phyloP scores from a whole-genome alignment of 2,888 invertebrate genomes.

The Parelbella ahira region DNA sequence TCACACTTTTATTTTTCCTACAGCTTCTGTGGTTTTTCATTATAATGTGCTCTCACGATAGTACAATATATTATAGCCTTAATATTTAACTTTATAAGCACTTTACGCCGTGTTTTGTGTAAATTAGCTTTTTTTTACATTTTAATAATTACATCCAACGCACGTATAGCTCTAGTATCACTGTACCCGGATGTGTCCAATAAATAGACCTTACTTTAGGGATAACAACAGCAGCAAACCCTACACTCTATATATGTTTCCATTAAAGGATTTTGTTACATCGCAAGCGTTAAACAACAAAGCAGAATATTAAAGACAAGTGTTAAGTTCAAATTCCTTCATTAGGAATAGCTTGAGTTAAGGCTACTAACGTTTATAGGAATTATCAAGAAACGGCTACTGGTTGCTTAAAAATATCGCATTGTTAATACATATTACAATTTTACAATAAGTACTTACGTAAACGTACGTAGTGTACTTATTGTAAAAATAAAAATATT shows the following conservation, averaged over 20 bases:
- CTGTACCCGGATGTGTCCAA: not conserved
- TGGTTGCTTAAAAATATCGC: no score
- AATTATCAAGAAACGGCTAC: no score
- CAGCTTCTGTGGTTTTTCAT: slow-evolving; percentile 18
- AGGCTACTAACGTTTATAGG: no score
- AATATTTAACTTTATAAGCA: slow-evolving; percentile 20
- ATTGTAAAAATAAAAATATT: no score
- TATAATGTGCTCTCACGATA: slow-evolving; percentile 21
- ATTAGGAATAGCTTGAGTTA: no score
- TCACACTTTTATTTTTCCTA: no score
- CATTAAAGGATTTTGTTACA: not conserved
- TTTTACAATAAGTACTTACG: no score
- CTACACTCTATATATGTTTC: not conserved
- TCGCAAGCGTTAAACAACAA: no score
- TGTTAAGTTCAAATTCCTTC: no score
- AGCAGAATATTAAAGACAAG: no score
- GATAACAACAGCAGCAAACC: slow-evolving; percentile 1
- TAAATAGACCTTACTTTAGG: slow-evolving; percentile 2
- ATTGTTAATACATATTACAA: no score
- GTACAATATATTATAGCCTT: slow-evolving; percentile 21
- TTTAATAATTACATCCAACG: slow-evolving; percentile 17
- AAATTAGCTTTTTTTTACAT: slow-evolving; percentile 12
- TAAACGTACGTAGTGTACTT: no score
- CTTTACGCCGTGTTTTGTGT: slow-evolving; percentile 12
- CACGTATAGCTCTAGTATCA: not conserved